Evolutionary conservation across 1,140 invertebrate genomes (phyloP), one percentile per base, ranked within the genome.

Genomic region (Mya arenaria): DNA sequence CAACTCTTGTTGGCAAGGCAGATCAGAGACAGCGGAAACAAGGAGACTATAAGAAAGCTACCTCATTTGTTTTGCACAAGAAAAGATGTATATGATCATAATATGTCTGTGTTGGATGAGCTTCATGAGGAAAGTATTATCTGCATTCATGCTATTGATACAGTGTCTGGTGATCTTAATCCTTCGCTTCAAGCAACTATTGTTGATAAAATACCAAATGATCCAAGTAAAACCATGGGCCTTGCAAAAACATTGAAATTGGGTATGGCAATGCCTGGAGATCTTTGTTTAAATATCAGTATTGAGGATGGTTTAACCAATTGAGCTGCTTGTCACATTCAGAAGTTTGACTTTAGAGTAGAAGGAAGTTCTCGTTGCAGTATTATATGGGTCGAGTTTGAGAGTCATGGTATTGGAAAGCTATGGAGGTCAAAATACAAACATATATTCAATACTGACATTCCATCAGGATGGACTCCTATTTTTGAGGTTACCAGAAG

Each of bases 241-340:
- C 17, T 17, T 74, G 15, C 13, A 4, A 10, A 74, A 34, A 28
- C 2, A 15, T 28, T 74, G 1, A 32, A 10, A 17, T 23, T 74
- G n/a, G 72, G 72, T 17, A 39, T 74, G 32, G 72, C 30, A 30
- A 3, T 74, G 32, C 55, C 34, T 25, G 28, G 8, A 58, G 69
- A 73, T 6, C 5, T 74, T 34, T 60, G 56, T 62, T 25, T 32
- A 32, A 74, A 74, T 39, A 41, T 74, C 30, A 37, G 62, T 25
- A 62, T 25, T 2, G 25, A 13, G 28, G 72, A 74, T 74, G 72
- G 72, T 2, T 23, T 74, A 17, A 74, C 72, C 32, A 74, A 74
- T 74, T 52, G 72, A 10, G 55, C 72, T 5, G 3, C 72, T 39
- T 74, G 72, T 28, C 10, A 28, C 41, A 28, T 41, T 13, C 10